These are phyloP conservation scores for Nestor notabilis DNA, from an alignment of 2,113 vertebrate genomes.

Conservation along the genomic window DNA sequence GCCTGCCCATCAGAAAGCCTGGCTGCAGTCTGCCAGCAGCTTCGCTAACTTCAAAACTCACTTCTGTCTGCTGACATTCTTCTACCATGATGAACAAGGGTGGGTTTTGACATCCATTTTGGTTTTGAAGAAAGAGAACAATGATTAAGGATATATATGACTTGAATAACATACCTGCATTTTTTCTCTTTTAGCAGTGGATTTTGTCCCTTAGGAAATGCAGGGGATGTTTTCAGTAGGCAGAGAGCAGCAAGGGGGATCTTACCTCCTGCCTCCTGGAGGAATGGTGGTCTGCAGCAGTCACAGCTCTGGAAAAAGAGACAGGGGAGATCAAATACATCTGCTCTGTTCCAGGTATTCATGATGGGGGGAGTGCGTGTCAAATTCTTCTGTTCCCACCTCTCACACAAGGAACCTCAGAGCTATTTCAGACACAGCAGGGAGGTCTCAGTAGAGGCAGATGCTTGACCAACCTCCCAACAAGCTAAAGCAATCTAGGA, in stretches of 20 bases:
- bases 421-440: not conserved
- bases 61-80: not conserved
- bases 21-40: not conserved
- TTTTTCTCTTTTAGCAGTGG: not conserved
- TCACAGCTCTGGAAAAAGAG: not conserved
- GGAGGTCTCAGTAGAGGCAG: not conserved
- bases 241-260: not conserved
- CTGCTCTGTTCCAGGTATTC: not conserved
- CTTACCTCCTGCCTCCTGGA: not conserved
- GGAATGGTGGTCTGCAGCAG: not conserved
- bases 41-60: not conserved
- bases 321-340: not conserved
- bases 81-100: not conserved
- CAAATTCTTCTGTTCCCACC: not conserved
- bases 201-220: not conserved
- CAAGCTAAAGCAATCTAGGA: not conserved
- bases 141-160: not conserved
- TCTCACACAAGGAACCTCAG: not conserved
- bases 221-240: not conserved
- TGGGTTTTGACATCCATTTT: not conserved
- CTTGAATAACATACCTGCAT: not conserved
- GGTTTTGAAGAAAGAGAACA: not conserved
- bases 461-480: not conserved
- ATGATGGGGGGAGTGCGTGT: not conserved
- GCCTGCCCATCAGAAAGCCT: not conserved